phyloP scores from a whole-genome alignment of 2,113 vertebrate genomes.

The Percopsis transmontana region DNA sequence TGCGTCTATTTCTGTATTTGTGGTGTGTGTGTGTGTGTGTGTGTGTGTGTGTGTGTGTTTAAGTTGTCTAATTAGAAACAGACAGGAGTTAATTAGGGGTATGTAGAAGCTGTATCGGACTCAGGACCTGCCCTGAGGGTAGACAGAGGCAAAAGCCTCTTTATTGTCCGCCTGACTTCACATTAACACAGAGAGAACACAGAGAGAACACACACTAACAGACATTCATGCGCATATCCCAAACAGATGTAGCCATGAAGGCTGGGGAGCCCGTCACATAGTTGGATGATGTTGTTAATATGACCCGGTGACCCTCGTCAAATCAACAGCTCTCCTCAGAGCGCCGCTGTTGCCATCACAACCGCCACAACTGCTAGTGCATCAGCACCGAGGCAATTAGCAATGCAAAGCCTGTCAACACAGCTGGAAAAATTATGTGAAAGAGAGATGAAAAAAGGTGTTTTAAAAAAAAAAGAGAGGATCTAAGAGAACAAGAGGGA shows the following conservation, averaged over 20 bases:
- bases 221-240: background rate
- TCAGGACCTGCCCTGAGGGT: conserved; percentile 50
- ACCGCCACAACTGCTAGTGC: conserved; percentile 33
- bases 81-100: conserved; percentile 52
- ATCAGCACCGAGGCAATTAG: conserved; percentile 49
- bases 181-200: background rate
- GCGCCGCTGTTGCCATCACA: conserved; percentile 26
- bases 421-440: background rate
- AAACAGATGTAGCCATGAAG: conserved; percentile 27
- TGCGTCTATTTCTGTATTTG: background rate
- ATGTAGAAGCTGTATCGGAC: conserved; percentile 38
- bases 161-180: conserved; percentile 55
- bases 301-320: conserved; percentile 44
- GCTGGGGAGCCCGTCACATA: conserved; percentile 22
- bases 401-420: conserved; percentile 37
- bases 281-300: conserved; percentile 35
- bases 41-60: background rate
- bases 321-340: conserved; percentile 46
- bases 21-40: background rate
- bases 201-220: background rate
- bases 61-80: conserved; percentile 49
- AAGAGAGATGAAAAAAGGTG: conserved; percentile 6
- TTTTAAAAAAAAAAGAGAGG: conserved; percentile 26
- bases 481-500: conserved; percentile 9
- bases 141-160: conserved; percentile 30